Conservation (phyloP, 2,113 vertebrate species). For the Todiramphus chloris region DNA sequence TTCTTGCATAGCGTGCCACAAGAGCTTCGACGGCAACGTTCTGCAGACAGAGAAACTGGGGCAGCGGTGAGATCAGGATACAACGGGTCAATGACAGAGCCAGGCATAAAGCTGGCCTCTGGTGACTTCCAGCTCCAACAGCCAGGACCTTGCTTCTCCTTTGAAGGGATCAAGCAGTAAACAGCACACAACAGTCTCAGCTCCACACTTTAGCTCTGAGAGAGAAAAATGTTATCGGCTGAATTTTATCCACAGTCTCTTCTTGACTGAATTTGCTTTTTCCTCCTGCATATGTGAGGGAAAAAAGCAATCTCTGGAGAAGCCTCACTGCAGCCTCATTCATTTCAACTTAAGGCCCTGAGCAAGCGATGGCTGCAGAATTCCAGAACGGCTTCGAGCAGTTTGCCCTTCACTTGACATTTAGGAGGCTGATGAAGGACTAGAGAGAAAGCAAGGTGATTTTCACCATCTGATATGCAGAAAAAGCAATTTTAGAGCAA, state of each 20-base stretch:
- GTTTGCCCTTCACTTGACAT: constrained; percentile 43
- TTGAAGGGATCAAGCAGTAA: background rate
- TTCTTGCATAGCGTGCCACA: background rate
- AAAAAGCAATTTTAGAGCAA: constrained; percentile 4
- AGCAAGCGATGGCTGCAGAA: background rate
- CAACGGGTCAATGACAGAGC: background rate
- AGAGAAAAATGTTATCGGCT: background rate
- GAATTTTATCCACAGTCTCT: background rate
- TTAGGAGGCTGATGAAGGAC: background rate
- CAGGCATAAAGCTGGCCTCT: background rate
- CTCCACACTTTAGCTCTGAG: background rate
- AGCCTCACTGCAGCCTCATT: background rate
- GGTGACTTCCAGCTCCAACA: rapidly evolving
- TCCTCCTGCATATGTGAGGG: background rate
- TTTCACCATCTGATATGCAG: background rate
- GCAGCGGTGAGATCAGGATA: background rate
- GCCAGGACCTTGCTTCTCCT: background rate
- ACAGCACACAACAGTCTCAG: background rate
- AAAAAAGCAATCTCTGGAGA: background rate
- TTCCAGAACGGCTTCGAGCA: background rate
- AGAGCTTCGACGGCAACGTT: background rate
- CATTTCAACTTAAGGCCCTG: background rate
- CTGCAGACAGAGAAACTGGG: background rate
- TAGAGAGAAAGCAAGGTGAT: background rate
- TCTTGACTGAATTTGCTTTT: background rate